Evolutionary conservation across 2,888 invertebrate species (phyloP).

Genomic region (Lithophane ornitopus): DNA sequence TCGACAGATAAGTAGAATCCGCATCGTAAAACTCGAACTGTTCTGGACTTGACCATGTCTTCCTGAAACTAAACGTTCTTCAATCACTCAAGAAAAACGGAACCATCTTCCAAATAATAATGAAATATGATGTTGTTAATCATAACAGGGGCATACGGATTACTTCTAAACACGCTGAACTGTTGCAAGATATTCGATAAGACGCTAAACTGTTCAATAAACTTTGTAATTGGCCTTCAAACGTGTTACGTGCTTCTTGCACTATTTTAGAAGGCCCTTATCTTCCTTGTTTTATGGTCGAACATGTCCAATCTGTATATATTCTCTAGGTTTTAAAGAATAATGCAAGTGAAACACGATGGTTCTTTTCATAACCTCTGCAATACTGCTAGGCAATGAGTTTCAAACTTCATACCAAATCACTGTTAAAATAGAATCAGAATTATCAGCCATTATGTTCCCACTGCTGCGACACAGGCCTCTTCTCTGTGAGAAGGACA

Average conservation of each 20-base stretch:
- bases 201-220: slow-evolving; percentile 25
- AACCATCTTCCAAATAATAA: slow-evolving; percentile 12
- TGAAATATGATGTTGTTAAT: slow-evolving; percentile 13
- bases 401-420: background rate
- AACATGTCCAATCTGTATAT: background rate
- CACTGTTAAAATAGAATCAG: background rate
- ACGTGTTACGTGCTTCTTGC: slow-evolving; percentile 6
- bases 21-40: background rate
- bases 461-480: background rate
- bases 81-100: background rate
- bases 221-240: slow-evolving; percentile 25
- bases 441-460: background rate
- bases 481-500: background rate
- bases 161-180: slow-evolving; percentile 3
- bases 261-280: background rate
- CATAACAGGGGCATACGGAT: slow-evolving; percentile 4
- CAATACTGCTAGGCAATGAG: too few relatives aligned
- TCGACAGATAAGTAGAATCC: too few relatives aligned
- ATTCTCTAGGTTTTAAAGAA: background rate
- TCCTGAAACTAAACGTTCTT: background rate
- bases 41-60: slow-evolving; percentile 8
- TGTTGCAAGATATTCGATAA: slow-evolving; percentile 5
- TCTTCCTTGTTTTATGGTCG: background rate
- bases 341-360: background rate
- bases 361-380: background rate